Evolutionary conservation across 2,888 invertebrate genomes (phyloP).

Genomic region (Conchocele bisecta): DNA sequence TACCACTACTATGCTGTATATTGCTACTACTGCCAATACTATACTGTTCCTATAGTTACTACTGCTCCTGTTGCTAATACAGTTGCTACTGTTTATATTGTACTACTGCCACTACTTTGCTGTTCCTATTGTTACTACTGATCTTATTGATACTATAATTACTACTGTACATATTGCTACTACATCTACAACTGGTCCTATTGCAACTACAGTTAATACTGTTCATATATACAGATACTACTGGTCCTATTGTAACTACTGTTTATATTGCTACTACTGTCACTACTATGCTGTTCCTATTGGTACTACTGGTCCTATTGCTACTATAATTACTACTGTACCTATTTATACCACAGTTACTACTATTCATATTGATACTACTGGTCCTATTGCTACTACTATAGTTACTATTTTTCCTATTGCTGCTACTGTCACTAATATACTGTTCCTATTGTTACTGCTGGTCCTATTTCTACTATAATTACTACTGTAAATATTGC

Average conservation of each 20-base stretch:
- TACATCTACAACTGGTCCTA: conserved; percentile 6
- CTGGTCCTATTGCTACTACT: conserved; percentile 1
- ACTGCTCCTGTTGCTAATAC: conserved; percentile 7
- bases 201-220: conserved; percentile 12
- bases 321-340: conserved; percentile 15
- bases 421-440: neutral
- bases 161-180: conserved; percentile 7
- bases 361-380: conserved; percentile 11
- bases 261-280: conserved; percentile 6
- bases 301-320: conserved; percentile 20
- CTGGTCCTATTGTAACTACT: conserved; percentile 10
- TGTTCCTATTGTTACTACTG: neutral
- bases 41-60: neutral
- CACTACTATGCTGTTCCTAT: conserved; percentile 20
- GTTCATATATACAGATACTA: conserved; percentile 2
- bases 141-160: neutral
- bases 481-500: neutral
- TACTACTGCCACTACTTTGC: neutral
- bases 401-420: neutral
- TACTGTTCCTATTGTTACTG: neutral
- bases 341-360: conserved; percentile 13
- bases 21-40: conserved; percentile 9
- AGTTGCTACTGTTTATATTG: neutral
- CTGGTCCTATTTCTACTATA: neutral
- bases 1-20: conserved; percentile 3